These are phyloP conservation scores for Apamea sordens DNA, from an alignment of 2,888 invertebrate species.

Conservation along the genomic window DNA sequence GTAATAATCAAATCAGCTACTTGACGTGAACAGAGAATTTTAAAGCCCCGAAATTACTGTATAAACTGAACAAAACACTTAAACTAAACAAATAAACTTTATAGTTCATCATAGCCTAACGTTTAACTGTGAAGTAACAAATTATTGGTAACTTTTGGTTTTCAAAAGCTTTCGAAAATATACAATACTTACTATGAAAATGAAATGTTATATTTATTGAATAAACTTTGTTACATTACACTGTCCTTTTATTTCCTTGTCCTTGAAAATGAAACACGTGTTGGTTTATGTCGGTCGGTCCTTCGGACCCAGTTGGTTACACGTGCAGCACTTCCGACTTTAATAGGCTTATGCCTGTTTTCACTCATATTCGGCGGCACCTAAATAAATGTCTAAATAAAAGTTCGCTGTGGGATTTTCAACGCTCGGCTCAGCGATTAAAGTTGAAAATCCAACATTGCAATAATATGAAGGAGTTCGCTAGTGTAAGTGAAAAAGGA, in stretches of 20 bases:
- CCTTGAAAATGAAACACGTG: not conserved
- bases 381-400: not conserved
- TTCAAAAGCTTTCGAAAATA: not conserved
- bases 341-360: not conserved
- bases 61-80: not conserved
- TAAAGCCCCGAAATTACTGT: not conserved
- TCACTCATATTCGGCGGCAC: not conserved
- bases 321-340: slow-evolving; percentile 12
- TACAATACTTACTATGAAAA: not conserved
- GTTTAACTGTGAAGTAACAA: not conserved
- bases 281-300: not conserved
- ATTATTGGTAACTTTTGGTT: not conserved
- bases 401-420: not conserved
- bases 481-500: not conserved
- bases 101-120: not conserved
- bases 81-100: not conserved
- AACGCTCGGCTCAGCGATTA: not conserved
- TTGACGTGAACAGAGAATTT: not conserved
- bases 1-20: not conserved
- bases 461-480: not conserved
- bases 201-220: not conserved
- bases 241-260: slow-evolving; percentile 25
- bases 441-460: not conserved
- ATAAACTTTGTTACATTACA: not conserved
- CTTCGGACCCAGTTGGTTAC: slow-evolving; percentile 10